Conservation (phyloP, 2,797 vertebrate species). For the Spinibarbus caldwelli region DNA sequence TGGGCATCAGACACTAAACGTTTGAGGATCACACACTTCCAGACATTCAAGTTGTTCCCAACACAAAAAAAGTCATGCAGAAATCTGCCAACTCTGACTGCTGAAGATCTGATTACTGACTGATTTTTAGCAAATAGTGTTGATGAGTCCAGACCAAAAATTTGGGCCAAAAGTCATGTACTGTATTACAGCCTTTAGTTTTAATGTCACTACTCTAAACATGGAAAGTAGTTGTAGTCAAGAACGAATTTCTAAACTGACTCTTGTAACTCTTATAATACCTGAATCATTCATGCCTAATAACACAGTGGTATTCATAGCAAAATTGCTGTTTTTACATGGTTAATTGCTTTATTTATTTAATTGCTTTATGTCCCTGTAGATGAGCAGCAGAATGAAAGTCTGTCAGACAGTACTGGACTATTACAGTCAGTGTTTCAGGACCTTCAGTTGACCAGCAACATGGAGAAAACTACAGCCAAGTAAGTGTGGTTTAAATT, state of each 20-base stretch:
- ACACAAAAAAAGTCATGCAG: background rate
- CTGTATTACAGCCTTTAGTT: background rate
- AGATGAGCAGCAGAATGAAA: slow-evolving; percentile 66
- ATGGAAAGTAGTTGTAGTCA: background rate
- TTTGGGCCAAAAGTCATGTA: background rate
- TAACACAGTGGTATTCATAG: background rate
- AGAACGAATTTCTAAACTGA: background rate
- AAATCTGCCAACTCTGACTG: too few species aligned
- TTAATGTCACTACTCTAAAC: background rate
- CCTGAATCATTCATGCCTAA: background rate
- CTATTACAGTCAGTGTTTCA: slow-evolving; percentile 82
- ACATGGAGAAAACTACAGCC: slow-evolving; percentile 80
- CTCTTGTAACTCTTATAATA: background rate
- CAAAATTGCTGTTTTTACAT: background rate
- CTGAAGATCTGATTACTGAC: too few species aligned
- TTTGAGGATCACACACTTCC: background rate
- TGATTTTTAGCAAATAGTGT: too few species aligned
- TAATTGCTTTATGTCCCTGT: background rate
- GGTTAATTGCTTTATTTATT: background rate
- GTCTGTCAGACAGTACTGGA: slow-evolving; percentile 60
- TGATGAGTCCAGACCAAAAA: background rate
- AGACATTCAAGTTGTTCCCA: background rate
- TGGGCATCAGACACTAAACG: background rate
- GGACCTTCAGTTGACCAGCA: slow-evolving; percentile 78
- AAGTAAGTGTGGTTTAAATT: slow-evolving; percentile 77